Percentiles rank a stretch among this genome's conserved stretches.
These are phyloP conservation scores for Coptodon rendalli DNA, from an alignment of 2,113 vertebrate species.

Conservation along the genomic window DNA sequence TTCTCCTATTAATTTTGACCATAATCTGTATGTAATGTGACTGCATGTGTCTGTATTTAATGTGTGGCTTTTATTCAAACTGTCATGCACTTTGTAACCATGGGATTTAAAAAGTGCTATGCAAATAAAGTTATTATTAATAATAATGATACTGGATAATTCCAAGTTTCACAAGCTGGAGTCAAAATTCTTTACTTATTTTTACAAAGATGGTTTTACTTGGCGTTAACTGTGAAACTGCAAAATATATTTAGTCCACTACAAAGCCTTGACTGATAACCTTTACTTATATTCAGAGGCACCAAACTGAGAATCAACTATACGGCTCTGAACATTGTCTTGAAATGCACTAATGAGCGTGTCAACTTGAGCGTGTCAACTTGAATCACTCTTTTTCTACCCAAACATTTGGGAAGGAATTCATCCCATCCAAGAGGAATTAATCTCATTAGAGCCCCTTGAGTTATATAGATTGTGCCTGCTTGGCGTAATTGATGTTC, in stretches of 20 bases:
- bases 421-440: constrained; percentile 44
- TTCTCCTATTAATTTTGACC: neutral
- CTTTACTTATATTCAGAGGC: neutral
- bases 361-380: constrained; percentile 68
- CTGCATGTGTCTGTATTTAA: neutral
- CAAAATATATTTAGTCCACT: neutral
- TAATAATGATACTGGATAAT: neutral
- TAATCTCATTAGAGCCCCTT: constrained; percentile 46
- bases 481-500: constrained; percentile 42
- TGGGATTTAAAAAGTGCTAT: neutral
- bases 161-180: neutral
- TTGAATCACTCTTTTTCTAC: constrained; percentile 25
- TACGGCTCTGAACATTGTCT: constrained; percentile 18
- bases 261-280: neutral
- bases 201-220: neutral
- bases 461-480: constrained; percentile 51
- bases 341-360: constrained; percentile 64
- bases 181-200: neutral
- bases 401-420: constrained; percentile 49
- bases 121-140: neutral
- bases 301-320: constrained; percentile 10
- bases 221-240: neutral
- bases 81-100: neutral
- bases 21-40: neutral
- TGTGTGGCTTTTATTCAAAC: neutral